These are phyloP conservation scores for Neosalanx taihuensis DNA, from an alignment of 2,797 vertebrate genomes.

Conservation along the genomic window DNA sequence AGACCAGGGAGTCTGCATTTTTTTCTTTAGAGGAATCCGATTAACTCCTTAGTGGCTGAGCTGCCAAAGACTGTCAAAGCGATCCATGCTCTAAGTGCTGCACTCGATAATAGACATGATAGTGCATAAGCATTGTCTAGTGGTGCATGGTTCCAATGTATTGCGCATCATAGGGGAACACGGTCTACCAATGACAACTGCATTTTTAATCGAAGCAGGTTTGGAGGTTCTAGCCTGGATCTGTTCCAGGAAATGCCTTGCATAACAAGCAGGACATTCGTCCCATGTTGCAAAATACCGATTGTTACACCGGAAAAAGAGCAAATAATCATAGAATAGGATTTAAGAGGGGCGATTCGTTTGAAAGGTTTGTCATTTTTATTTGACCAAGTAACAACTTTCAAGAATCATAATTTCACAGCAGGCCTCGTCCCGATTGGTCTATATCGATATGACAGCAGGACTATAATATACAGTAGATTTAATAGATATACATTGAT, in stretches of 20 bases:
- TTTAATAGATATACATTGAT: neutral
- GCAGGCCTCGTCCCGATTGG: no score
- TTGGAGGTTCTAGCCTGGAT: no score
- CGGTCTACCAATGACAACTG: neutral
- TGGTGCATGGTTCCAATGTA: no score
- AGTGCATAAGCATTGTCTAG: no score
- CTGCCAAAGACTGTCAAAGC: neutral
- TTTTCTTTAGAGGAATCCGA: neutral
- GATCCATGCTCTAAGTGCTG: constrained; percentile 2
- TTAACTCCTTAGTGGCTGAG: constrained; percentile 8
- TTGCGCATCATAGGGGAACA: no score
- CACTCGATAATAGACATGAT: no score
- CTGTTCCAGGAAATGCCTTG: neutral
- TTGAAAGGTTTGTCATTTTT: no score
- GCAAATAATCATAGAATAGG: neutral
- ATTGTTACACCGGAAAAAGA: neutral
- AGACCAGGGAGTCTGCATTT: constrained; percentile 51
- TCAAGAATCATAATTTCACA: no score
- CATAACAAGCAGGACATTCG: neutral
- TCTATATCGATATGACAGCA: no score
- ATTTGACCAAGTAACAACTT: no score
- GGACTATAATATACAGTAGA: no score
- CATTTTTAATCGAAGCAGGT: neutral
- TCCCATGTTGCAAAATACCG: neutral
- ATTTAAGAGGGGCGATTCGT: neutral